A percentile compares a stretch with the other conserved stretches of the same genome.
Conservation (phyloP, 23 tunicate genomes). For the Corella eumyota region DNA sequence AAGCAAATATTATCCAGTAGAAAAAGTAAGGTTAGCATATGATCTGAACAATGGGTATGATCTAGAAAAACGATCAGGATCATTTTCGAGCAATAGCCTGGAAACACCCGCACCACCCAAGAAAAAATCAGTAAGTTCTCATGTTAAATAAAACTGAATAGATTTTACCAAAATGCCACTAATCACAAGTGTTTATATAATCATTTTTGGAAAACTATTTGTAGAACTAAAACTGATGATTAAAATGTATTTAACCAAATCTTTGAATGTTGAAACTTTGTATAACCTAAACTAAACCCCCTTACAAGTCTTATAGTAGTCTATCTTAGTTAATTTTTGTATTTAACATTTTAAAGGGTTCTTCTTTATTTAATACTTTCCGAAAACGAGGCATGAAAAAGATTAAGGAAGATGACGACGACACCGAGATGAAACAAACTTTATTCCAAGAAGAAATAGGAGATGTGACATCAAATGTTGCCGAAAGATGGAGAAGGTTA, state of each 20-base stretch:
- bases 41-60: conserved; percentile 8
- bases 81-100: conserved; percentile 8
- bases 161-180: no score
- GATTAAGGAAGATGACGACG: conserved; percentile 49
- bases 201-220: no score
- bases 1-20: conserved; percentile 64
- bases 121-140: conserved; percentile 39
- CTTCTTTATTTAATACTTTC: conserved; percentile 58
- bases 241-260: no score
- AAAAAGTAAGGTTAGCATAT: conserved; percentile 48
- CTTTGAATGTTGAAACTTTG: no score
- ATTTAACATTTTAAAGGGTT: not conserved
- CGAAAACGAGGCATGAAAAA: conserved; percentile 46
- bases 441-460: conserved; percentile 64
- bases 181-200: no score
- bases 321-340: no score
- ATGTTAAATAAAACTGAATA: no score
- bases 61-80: conserved; percentile 24
- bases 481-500: conserved; percentile 74
- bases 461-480: conserved; percentile 61
- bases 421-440: conserved; percentile 68
- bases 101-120: conserved; percentile 14
- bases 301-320: no score
- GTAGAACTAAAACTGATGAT: no score
- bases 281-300: no score